These are phyloP conservation scores for Rotaria sp. DNA, from an alignment of 2,888 invertebrate genomes.

Conservation along the genomic window DNA sequence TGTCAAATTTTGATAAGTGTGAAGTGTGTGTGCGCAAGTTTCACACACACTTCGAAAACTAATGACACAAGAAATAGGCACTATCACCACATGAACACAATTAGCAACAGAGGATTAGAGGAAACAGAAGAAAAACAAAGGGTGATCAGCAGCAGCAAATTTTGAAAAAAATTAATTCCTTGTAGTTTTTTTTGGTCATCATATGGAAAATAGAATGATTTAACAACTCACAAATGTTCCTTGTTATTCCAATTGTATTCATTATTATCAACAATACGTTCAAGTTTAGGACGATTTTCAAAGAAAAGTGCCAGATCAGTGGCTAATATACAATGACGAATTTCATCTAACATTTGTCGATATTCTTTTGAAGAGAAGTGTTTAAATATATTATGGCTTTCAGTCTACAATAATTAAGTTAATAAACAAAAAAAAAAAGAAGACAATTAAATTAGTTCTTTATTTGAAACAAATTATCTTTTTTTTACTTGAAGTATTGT, in stretches of 20 bases:
- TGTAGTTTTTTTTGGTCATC: no score
- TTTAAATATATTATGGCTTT: slow-evolving; percentile 69
- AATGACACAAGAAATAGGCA: not conserved
- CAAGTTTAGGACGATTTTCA: slow-evolving; percentile 65
- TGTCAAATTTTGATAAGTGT: no score
- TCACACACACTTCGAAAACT: not conserved
- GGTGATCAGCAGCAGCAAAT: not conserved
- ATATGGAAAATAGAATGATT: not conserved
- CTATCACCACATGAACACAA: not conserved
- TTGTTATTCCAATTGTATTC: slow-evolving; percentile 64
- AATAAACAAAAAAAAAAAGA: not conserved
- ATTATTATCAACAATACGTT: slow-evolving; percentile 51
- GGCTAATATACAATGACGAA: slow-evolving; percentile 75
- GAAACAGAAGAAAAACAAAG: not conserved
- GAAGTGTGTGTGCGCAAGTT: not conserved
- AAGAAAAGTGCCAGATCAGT: slow-evolving; percentile 76
- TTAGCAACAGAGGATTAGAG: not conserved
- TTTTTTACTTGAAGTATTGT: not conserved
- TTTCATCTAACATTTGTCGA: slow-evolving; percentile 67
- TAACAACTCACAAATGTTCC: slow-evolving; percentile 61
- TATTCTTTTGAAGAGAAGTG: slow-evolving; percentile 67
- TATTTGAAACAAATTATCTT: not conserved
- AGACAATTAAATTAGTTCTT: not conserved
- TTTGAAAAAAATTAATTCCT: no score
- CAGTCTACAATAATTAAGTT: not conserved